Percentiles rank a stretch among this genome's conserved stretches.
Conservation (phyloP, 2,113 vertebrate genomes). For the Paracanthobrama guichenoti region DNA sequence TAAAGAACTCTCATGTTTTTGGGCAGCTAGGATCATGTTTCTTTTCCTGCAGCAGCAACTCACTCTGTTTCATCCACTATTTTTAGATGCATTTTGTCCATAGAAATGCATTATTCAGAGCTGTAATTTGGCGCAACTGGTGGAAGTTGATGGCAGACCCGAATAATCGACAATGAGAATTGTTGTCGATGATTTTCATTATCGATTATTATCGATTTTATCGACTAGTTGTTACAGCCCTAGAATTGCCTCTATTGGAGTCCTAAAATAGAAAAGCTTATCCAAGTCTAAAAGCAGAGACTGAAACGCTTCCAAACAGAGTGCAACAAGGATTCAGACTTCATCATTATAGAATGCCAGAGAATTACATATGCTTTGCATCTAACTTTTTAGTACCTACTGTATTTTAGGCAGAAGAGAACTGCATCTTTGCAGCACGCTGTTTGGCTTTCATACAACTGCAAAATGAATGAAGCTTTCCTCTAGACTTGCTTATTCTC, state of each 20-base stretch:
- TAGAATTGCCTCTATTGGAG: not conserved
- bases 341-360: not conserved
- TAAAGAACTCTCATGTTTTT: too few relatives aligned
- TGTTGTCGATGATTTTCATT: too few relatives aligned
- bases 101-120: too few relatives aligned
- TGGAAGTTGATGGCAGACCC: too few relatives aligned
- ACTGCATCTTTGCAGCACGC: not conserved
- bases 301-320: not conserved
- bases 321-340: not conserved
- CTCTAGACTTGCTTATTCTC: not conserved
- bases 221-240: too few relatives aligned
- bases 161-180: too few relatives aligned
- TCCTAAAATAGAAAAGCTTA: not conserved
- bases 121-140: too few relatives aligned
- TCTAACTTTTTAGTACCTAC: not conserved
- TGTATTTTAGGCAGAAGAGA: constrained; percentile 19
- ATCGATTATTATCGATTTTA: too few relatives aligned
- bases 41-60: too few relatives aligned
- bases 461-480: constrained; percentile 35
- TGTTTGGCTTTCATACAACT: constrained; percentile 34
- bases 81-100: too few relatives aligned
- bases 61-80: too few relatives aligned
- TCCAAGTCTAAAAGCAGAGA: not conserved
- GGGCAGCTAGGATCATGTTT: too few relatives aligned
- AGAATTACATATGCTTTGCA: not conserved